Conservation (phyloP, 2,113 vertebrate genomes). For the Albula goreensis region DNA sequence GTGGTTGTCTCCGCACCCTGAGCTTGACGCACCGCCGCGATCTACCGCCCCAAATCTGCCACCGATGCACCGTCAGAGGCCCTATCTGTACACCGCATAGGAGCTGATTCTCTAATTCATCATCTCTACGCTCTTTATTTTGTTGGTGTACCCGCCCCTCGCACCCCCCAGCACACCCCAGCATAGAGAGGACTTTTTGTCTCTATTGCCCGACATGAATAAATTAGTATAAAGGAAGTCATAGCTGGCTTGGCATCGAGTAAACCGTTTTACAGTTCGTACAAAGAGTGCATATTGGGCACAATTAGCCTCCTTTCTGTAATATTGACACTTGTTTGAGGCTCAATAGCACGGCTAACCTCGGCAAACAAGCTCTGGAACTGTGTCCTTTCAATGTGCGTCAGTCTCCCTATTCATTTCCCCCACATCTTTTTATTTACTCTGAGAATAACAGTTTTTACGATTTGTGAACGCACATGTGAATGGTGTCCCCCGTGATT, state of each 20-base stretch:
- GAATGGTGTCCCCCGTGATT: background rate
- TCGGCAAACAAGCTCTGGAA: background rate
- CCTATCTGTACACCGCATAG: conserved; percentile 61
- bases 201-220: background rate
- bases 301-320: background rate
- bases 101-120: conserved; percentile 61
- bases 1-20: too few relatives aligned
- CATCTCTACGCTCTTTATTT: conserved; percentile 52
- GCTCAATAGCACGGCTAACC: background rate
- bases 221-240: background rate
- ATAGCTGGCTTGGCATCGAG: background rate
- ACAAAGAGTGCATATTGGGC: background rate
- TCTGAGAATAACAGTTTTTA: background rate
- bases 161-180: too few relatives aligned
- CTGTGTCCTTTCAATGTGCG: background rate
- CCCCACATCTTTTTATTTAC: background rate
- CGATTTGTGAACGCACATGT: background rate
- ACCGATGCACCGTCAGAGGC: conserved; percentile 40
- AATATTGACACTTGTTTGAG: background rate
- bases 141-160: conserved; percentile 30
- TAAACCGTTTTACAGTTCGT: background rate
- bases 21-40: too few relatives aligned
- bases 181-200: background rate
- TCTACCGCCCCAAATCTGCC: too few relatives aligned
- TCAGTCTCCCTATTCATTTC: background rate